A percentile compares a stretch with the other conserved stretches of the same genome.
phyloP scores from a whole-genome alignment of 1,140 invertebrate genomes.

The Palaemon carinicauda region DNA sequence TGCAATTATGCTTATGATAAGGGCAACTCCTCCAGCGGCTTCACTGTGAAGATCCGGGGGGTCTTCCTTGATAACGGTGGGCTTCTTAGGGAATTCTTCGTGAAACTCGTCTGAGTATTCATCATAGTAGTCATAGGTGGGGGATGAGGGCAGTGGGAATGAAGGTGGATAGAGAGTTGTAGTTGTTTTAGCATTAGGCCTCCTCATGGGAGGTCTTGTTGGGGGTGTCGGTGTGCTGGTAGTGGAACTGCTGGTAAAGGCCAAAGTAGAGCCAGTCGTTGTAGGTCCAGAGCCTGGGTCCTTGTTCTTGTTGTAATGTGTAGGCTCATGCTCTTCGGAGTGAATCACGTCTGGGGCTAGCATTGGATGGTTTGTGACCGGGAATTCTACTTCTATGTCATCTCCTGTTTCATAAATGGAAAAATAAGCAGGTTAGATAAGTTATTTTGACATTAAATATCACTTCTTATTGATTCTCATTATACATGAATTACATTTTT shows the following conservation, averaged over 20 bases:
- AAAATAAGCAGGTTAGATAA: not conserved
- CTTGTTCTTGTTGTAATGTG: not conserved
- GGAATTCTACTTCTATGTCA: constrained; percentile 35
- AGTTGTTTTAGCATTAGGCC: not conserved
- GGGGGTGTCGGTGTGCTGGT: constrained; percentile 59
- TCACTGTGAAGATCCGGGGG: constrained; percentile 50
- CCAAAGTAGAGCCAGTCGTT: not conserved
- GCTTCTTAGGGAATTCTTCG: not conserved
- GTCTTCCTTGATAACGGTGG: constrained; percentile 3
- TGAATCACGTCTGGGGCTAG: constrained; percentile 53
- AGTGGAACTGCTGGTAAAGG: not conserved
- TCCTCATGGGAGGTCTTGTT: not conserved
- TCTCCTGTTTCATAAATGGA: constrained; percentile 10
- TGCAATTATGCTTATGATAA: constrained; percentile 89
- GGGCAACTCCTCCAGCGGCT: constrained; percentile 67
- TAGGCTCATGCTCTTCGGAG: constrained; percentile 44
- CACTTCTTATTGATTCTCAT: no score
- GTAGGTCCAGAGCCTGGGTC: constrained; percentile 41
- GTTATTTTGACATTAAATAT: not conserved
- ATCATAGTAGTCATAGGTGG: not conserved
- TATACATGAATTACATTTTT: no score
- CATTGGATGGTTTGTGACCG: constrained; percentile 50
- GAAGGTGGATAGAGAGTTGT: constrained; percentile 63
- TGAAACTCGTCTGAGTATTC: not conserved
- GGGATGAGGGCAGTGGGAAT: not conserved